phyloP scores from a whole-genome alignment of 23 tunicate species.

The Aplidium turbinatum region DNA sequence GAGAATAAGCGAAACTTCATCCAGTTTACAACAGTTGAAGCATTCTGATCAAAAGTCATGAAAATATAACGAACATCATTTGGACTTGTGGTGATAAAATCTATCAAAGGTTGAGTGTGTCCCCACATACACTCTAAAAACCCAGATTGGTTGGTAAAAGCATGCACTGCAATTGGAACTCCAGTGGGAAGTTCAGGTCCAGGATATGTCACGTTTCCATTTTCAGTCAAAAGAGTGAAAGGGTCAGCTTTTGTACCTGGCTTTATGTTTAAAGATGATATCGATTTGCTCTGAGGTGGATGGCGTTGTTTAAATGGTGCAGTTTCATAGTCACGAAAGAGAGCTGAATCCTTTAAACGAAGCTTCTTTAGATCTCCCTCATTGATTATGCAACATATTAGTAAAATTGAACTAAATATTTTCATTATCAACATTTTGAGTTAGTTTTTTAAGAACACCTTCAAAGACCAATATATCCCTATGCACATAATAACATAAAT shows the following conservation, averaged over 20 bases:
- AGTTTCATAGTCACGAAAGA: no score
- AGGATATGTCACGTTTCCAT: constrained; percentile 42
- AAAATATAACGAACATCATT: constrained; percentile 32
- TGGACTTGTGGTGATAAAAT: constrained; percentile 53
- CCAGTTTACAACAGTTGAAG: constrained; percentile 14
- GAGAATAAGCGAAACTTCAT: constrained; percentile 23
- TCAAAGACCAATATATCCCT: no score
- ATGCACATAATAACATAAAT: no score
- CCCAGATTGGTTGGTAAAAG: constrained; percentile 50
- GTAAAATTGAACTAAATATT: no score
- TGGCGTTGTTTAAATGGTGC: no score
- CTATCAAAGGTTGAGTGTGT: constrained; percentile 17
- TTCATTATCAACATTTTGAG: no score
- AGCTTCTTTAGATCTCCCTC: no score
- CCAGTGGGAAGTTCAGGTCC: constrained; percentile 16
- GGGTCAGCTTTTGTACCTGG: constrained; percentile 46
- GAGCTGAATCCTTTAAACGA: no score
- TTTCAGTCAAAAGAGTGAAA: constrained; percentile 42
- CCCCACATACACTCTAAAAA: constrained; percentile 66
- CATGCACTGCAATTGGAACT: constrained; percentile 60
- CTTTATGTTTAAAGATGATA: no score
- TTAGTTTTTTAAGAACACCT: no score
- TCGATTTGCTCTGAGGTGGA: no score
- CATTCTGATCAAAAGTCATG: constrained; percentile 49
- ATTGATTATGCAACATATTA: no score